These are phyloP conservation scores for Brachionus paranguensis DNA, from an alignment of 1,140 invertebrate genomes.

Conservation along the genomic window DNA sequence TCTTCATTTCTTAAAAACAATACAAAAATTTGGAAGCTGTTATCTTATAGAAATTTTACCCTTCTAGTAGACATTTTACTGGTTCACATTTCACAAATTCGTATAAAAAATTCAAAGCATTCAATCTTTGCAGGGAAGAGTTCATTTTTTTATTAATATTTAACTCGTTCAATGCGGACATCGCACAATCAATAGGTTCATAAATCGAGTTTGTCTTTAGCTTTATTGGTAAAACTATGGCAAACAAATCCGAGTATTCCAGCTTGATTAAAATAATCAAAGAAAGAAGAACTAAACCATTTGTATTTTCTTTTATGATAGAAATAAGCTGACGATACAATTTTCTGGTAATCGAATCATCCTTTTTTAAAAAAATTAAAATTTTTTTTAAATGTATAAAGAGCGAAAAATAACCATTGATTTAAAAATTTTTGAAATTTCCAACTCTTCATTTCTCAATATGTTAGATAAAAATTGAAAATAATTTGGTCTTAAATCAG, in stretches of 20 bases:
- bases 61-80: background rate
- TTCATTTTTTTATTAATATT: constrained; percentile 10
- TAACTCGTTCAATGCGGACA: constrained; percentile 1
- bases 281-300: background rate
- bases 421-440: constrained; percentile 21
- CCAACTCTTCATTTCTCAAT: background rate
- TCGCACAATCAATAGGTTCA: constrained; percentile 27
- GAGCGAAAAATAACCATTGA: background rate
- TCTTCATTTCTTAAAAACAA: constrained; percentile 3
- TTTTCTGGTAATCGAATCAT: background rate
- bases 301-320: constrained; percentile 24
- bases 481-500: background rate
- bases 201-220: constrained; percentile 4
- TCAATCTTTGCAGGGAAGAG: background rate
- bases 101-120: constrained; percentile 28
- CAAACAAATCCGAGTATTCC: background rate
- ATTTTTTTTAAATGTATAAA: background rate
- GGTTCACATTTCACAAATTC: constrained; percentile 25
- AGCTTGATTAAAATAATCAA: constrained; percentile 18
- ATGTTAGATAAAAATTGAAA: constrained; percentile 32
- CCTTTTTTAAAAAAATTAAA: background rate
- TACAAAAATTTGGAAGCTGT: background rate
- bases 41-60: background rate
- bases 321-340: constrained; percentile 15
- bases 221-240: background rate